phyloP scores from a whole-genome alignment of 2,888 invertebrate genomes.

The Lochmaea capreae region DNA sequence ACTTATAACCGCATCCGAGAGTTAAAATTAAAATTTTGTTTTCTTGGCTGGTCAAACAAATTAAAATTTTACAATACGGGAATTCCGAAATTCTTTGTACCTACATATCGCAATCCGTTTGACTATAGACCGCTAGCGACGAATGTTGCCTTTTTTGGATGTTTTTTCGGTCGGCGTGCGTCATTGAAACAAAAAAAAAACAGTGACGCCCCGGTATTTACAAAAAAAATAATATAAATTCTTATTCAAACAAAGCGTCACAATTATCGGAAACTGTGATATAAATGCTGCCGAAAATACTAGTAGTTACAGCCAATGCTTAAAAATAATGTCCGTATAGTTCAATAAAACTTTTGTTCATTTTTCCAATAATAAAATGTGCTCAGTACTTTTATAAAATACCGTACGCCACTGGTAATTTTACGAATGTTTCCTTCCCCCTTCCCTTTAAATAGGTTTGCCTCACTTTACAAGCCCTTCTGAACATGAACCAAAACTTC shows the following conservation, averaged over 20 bases:
- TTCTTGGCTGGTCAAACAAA: conserved; percentile 42
- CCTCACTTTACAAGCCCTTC: too few species aligned
- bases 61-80: conserved; percentile 44
- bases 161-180: conserved; percentile 13
- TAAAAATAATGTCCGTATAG: too few species aligned
- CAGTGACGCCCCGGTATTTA: not conserved
- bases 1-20: conserved; percentile 16
- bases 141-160: conserved; percentile 34
- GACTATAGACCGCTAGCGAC: conserved; percentile 33
- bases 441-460: too few species aligned
- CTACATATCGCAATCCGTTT: conserved; percentile 45
- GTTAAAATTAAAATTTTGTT: conserved; percentile 36
- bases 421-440: too few species aligned
- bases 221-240: conserved; percentile 1
- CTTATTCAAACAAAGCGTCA: conserved; percentile 23
- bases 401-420: too few species aligned
- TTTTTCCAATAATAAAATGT: too few species aligned
- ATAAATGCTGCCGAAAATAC: too few species aligned
- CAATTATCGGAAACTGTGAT: conserved; percentile 12
- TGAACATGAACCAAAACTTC: too few species aligned
- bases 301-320: too few species aligned
- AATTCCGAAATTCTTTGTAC: conserved; percentile 51
- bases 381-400: too few species aligned
- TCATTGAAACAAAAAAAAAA: not conserved
- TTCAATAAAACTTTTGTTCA: too few species aligned